Conservation (phyloP, 2,797 vertebrate species). For the Enteromius viviparus region DNA sequence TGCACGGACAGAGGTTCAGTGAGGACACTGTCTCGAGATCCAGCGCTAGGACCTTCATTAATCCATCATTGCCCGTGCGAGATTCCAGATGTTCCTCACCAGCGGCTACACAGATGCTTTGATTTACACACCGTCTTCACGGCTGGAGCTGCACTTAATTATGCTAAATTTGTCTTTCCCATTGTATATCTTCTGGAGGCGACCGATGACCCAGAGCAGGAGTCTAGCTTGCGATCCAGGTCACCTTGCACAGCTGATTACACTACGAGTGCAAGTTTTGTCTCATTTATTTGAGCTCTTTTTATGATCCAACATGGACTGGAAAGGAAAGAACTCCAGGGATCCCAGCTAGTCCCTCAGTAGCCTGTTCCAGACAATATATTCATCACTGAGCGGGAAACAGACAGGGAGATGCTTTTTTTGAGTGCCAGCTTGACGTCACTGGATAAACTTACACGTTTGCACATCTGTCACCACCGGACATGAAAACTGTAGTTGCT, state of each 20-base stretch:
- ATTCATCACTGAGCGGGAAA: slow-evolving; percentile 25
- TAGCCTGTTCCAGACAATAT: slow-evolving; percentile 1
- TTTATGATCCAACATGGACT: neutral
- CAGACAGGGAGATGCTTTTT: neutral
- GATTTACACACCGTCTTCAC: slow-evolving; percentile 54
- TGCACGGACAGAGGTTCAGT: neutral
- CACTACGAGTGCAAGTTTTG: neutral
- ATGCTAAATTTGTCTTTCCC: slow-evolving; percentile 53
- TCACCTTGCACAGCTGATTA: neutral
- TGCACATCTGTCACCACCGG: slow-evolving; percentile 12
- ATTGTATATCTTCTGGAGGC: slow-evolving; percentile 56
- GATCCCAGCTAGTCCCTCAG: slow-evolving; percentile 28
- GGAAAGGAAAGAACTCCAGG: slow-evolving; percentile 15
- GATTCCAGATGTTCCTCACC: slow-evolving; percentile 58
- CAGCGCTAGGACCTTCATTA: slow-evolving; percentile 10
- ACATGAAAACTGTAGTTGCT: slow-evolving; percentile 16
- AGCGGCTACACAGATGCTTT: slow-evolving; percentile 25
- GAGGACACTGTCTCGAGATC: neutral
- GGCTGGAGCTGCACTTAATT: slow-evolving; percentile 35
- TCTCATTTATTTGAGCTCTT: slow-evolving; percentile 1
- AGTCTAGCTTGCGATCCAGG: slow-evolving; percentile 41
- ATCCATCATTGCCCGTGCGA: neutral
- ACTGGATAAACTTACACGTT: neutral
- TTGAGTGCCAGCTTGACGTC: slow-evolving; percentile 2
- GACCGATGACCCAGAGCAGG: slow-evolving; percentile 12